Evolutionary conservation across 2,888 invertebrate genomes (phyloP).

Genomic region (Tinea semifulvella): DNA sequence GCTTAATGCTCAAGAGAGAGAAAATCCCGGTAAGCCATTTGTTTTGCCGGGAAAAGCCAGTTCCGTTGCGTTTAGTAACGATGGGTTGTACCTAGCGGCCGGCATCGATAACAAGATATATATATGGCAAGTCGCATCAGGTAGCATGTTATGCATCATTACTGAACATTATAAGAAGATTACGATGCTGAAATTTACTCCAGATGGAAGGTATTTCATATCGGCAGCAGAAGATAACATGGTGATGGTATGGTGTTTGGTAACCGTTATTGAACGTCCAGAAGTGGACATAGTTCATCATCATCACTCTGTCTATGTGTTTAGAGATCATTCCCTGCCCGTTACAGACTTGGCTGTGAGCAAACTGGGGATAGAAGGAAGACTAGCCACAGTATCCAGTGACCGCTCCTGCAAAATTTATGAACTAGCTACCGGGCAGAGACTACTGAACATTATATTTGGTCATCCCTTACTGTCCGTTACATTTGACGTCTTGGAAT

Average conservation of each 20-base stretch:
- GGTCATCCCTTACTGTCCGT: slow-evolving; percentile 75
- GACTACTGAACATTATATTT: slow-evolving; percentile 79
- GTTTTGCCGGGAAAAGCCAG: slow-evolving; percentile 81
- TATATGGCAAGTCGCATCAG: slow-evolving; percentile 83
- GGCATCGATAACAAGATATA: slow-evolving; percentile 84
- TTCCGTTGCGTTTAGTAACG: slow-evolving; percentile 74
- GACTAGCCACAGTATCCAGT: slow-evolving; percentile 79
- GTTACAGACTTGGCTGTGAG: slow-evolving; percentile 83
- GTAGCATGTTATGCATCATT: slow-evolving; percentile 76
- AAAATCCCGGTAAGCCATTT: slow-evolving; percentile 73
- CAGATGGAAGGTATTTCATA: slow-evolving; percentile 79
- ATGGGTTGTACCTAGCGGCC: slow-evolving; percentile 76
- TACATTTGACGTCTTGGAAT: slow-evolving; percentile 74
- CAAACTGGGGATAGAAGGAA: slow-evolving; percentile 72
- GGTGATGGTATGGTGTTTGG: slow-evolving; percentile 81
- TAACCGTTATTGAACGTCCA: slow-evolving; percentile 65
- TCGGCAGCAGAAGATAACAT: slow-evolving; percentile 87
- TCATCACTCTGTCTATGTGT: slow-evolving; percentile 72
- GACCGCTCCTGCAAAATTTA: slow-evolving; percentile 88
- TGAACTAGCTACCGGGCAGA: slow-evolving; percentile 72
- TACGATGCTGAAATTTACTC: slow-evolving; percentile 76
- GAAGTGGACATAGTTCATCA: slow-evolving; percentile 57
- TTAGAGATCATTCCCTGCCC: slow-evolving; percentile 82
- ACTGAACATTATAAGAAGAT: slow-evolving; percentile 85
- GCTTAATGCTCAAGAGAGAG: slow-evolving; percentile 76